These are phyloP conservation scores for Pachyuromys duprasi DNA, from an alignment of 2,797 vertebrate species.

Conservation along the genomic window DNA sequence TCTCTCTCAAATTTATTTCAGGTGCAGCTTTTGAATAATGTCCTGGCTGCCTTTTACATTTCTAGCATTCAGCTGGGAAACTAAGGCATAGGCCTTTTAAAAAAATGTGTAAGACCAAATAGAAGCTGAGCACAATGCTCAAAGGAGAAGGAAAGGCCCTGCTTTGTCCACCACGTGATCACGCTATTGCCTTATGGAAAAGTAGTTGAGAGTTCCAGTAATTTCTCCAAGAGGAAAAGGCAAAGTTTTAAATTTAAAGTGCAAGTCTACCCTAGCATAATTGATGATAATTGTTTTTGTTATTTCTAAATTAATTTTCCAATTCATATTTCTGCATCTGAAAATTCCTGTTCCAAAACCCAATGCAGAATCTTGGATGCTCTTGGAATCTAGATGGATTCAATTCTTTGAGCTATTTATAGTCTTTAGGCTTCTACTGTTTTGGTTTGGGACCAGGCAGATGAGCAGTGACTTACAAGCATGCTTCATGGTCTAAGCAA, in stretches of 20 bases:
- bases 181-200: neutral
- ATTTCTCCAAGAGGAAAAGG: slow-evolving; percentile 16
- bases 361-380: neutral
- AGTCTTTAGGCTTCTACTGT: neutral
- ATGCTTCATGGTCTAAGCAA: neutral
- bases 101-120: neutral
- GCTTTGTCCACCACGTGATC: neutral
- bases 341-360: neutral
- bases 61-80: slow-evolving; percentile 50
- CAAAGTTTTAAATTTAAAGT: neutral
- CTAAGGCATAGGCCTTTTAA: neutral
- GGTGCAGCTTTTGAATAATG: slow-evolving; percentile 37
- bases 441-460: neutral
- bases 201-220: neutral
- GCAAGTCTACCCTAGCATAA: neutral
- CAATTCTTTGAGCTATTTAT: neutral
- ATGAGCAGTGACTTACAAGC: neutral
- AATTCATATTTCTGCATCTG: slow-evolving; percentile 23
- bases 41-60: neutral
- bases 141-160: neutral
- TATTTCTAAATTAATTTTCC: slow-evolving; percentile 6
- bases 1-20: neutral
- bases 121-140: neutral
- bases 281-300: neutral
- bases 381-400: neutral